phyloP scores from a whole-genome alignment of 2,113 vertebrate genomes.

The Ovis aries region DNA sequence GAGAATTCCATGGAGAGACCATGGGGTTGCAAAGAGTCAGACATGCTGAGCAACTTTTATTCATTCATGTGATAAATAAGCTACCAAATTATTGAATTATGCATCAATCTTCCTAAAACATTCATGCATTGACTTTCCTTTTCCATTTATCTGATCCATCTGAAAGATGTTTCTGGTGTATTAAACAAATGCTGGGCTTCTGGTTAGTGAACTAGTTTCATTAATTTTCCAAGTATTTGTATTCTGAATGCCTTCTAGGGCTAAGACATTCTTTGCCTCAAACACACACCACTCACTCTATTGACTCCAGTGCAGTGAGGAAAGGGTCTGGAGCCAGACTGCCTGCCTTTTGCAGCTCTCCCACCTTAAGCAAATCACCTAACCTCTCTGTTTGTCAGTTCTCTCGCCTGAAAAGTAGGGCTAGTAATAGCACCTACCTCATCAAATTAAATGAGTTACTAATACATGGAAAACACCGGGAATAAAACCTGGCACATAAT shows the following conservation, averaged over 20 bases:
- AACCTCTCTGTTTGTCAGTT: background rate
- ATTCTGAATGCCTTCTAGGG: background rate
- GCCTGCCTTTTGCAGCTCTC: background rate
- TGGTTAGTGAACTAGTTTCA: background rate
- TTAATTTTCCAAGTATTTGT: background rate
- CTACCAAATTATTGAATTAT: background rate
- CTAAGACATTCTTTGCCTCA: background rate
- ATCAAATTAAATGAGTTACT: background rate
- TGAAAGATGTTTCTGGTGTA: background rate
- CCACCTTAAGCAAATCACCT: background rate
- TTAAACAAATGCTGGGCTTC: background rate
- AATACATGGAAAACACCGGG: background rate
- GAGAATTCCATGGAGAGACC: background rate
- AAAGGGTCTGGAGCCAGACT: background rate
- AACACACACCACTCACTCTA: background rate
- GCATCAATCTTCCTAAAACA: background rate
- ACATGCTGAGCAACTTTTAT: background rate
- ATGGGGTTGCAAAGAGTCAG: background rate
- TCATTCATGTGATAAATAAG: background rate
- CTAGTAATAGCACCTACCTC: background rate
- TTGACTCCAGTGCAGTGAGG: background rate
- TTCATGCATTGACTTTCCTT: background rate
- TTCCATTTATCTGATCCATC: background rate
- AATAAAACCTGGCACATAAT: background rate
- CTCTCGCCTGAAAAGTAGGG: background rate